Evolutionary conservation across 2,888 invertebrate species (phyloP).

Genomic region (Hedya salicella): DNA sequence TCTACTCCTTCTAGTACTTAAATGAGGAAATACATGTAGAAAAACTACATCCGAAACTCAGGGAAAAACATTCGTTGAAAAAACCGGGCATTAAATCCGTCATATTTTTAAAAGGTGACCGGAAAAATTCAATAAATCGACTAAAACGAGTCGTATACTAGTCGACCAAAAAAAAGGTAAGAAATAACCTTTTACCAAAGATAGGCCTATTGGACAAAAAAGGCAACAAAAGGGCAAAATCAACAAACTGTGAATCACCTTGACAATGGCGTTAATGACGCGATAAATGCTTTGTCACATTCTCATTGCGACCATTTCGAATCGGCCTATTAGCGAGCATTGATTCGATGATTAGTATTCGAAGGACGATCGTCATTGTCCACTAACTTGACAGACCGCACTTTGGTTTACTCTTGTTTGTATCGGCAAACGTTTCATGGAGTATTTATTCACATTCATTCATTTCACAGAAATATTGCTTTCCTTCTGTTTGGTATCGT

Average conservation of each 20-base stretch:
- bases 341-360: slow-evolving; percentile 21
- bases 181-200: not conserved
- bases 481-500: too few relatives aligned
- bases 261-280: slow-evolving; percentile 18
- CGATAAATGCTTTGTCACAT: not conserved
- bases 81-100: too few relatives aligned
- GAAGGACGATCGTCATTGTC: slow-evolving; percentile 22
- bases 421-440: too few relatives aligned
- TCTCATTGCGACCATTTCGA: slow-evolving; percentile 9
- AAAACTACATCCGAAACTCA: too few relatives aligned
- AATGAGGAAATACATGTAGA: too few relatives aligned
- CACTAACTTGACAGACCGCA: slow-evolving; percentile 9
- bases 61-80: too few relatives aligned
- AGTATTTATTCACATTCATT: too few relatives aligned
- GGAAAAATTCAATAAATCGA: too few relatives aligned
- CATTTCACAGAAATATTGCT: too few relatives aligned
- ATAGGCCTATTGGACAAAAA: not conserved
- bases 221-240: not conserved
- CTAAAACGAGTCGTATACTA: too few relatives aligned
- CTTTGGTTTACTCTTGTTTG: slow-evolving; percentile 7
- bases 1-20: too few relatives aligned
- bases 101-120: too few relatives aligned
- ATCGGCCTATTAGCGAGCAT: slow-evolving; percentile 16
- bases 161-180: not conserved
- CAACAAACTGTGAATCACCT: not conserved